phyloP scores from a whole-genome alignment of 1,140 invertebrate species.

The Rhyzopertha dominica region DNA sequence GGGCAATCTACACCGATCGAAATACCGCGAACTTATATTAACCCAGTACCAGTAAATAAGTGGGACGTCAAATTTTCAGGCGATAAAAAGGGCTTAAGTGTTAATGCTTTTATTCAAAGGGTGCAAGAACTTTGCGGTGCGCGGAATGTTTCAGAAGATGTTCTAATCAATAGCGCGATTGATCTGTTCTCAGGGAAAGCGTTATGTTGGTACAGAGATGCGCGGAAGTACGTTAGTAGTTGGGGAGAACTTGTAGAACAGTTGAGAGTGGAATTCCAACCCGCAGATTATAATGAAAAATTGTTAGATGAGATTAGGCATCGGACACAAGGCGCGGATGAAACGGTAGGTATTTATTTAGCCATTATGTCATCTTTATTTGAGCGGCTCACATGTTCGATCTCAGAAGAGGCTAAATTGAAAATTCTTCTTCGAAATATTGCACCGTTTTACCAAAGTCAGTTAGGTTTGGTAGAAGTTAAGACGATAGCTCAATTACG shows the following conservation, averaged over 20 bases:
- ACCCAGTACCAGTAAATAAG: background rate
- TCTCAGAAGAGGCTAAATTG: no score
- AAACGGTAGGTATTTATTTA: conserved; percentile 9
- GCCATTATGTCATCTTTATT: conserved; percentile 6
- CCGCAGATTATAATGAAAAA: conserved; percentile 11
- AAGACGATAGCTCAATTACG: background rate
- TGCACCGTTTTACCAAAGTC: conserved; percentile 10
- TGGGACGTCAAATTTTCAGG: conserved; percentile 15
- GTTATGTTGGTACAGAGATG: conserved; percentile 2
- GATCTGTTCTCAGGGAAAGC: conserved; percentile 9
- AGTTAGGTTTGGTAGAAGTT: conserved; percentile 5
- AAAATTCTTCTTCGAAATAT: no score
- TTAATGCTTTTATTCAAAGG: conserved; percentile 14
- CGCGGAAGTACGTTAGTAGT: background rate
- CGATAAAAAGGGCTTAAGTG: background rate
- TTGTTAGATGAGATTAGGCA: conserved; percentile 16
- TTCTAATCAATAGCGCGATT: conserved; percentile 2
- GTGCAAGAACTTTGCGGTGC: conserved; percentile 9
- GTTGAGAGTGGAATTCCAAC: conserved; percentile 13
- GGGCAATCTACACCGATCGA: background rate
- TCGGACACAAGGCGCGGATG: conserved; percentile 5
- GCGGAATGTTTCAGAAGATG: conserved; percentile 1
- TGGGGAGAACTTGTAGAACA: conserved; percentile 5
- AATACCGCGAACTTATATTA: background rate
- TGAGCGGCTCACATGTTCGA: no score